Evolutionary conservation across 2,113 vertebrate species (phyloP).

Genomic region (Catharus fuscescens): DNA sequence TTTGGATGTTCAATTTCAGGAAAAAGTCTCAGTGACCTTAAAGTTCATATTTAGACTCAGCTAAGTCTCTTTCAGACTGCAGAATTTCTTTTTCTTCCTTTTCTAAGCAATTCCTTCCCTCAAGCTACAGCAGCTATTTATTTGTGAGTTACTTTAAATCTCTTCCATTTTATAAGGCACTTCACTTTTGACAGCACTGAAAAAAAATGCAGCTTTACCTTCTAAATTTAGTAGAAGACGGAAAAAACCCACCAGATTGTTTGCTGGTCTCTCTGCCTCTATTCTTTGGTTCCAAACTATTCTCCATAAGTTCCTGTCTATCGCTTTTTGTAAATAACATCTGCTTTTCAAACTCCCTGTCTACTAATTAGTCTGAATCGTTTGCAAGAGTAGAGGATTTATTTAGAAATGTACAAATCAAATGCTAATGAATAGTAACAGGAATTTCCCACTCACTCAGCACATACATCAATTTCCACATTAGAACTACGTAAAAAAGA

Average conservation of each 20-base stretch:
- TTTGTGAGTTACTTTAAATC: slow-evolving; percentile 62
- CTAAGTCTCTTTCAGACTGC: slow-evolving; percentile 19
- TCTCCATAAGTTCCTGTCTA: slow-evolving; percentile 53
- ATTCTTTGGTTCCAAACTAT: slow-evolving; percentile 53
- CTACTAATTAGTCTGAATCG: slow-evolving; percentile 37
- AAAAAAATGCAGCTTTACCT: slow-evolving; percentile 43
- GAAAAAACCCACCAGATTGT: neutral
- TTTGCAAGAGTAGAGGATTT: slow-evolving; percentile 1
- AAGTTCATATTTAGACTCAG: slow-evolving; percentile 44
- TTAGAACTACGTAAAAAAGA: neutral
- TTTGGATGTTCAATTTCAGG: neutral
- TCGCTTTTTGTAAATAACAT: slow-evolving; percentile 61
- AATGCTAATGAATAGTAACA: slow-evolving; percentile 33
- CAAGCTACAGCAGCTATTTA: slow-evolving; percentile 45
- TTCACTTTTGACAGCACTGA: slow-evolving; percentile 53
- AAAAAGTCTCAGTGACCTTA: neutral
- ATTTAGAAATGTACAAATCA: slow-evolving; percentile 46
- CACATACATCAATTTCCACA: slow-evolving; percentile 8
- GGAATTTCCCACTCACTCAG: slow-evolving; percentile 33
- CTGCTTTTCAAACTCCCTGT: slow-evolving; percentile 58
- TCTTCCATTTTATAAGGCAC: slow-evolving; percentile 54
- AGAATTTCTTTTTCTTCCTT: slow-evolving; percentile 28
- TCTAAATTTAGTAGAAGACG: slow-evolving; percentile 50
- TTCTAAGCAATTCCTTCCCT: slow-evolving; percentile 36
- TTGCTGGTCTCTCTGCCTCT: slow-evolving; percentile 47